A percentile compares a stretch with the other conserved stretches of the same genome.
Conservation (phyloP, 1,140 invertebrate genomes). For the Scaptomyza hsui region DNA sequence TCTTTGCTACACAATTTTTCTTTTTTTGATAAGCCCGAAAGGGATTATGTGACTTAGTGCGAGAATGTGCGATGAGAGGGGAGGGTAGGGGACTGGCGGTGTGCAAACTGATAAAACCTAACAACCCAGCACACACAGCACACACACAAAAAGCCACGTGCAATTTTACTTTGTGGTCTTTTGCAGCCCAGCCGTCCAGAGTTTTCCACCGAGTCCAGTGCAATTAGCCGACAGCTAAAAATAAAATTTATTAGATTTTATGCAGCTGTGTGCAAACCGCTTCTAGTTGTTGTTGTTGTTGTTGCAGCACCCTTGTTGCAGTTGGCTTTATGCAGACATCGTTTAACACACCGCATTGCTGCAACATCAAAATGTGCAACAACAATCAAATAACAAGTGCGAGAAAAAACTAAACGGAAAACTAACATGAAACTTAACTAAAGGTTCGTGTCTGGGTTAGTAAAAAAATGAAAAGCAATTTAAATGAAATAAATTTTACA, state of each 20-base stretch:
- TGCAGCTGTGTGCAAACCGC: constrained; percentile 43
- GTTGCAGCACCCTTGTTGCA: constrained; percentile 29
- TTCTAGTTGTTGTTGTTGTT: constrained; percentile 11
- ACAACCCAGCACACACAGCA: constrained; percentile 5
- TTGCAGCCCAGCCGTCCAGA: neutral
- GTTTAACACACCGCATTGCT: constrained; percentile 26
- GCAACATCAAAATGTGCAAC: constrained; percentile 13
- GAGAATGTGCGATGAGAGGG: neutral
- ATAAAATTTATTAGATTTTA: constrained; percentile 71
- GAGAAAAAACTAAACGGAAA: neutral
- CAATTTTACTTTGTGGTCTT: constrained; percentile 42
- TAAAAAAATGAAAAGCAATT: constrained; percentile 2
- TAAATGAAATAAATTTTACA: neutral
- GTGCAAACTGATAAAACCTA: constrained; percentile 49
- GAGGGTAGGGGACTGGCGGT: constrained; percentile 7
- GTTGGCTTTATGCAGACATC: constrained; percentile 3
- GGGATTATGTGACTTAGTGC: constrained; percentile 50
- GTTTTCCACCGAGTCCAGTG: constrained; percentile 45
- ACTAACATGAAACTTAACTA: constrained; percentile 1
- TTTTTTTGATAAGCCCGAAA: constrained; percentile 40
- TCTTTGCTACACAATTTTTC: constrained; percentile 17
- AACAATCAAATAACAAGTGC: constrained; percentile 23
- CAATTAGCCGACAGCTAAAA: constrained; percentile 72
- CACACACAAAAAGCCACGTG: constrained; percentile 16
- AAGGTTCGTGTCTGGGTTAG: neutral